Evolutionary conservation across 1,140 invertebrate genomes (phyloP).

Genomic region (Zaprionus taronus): DNA sequence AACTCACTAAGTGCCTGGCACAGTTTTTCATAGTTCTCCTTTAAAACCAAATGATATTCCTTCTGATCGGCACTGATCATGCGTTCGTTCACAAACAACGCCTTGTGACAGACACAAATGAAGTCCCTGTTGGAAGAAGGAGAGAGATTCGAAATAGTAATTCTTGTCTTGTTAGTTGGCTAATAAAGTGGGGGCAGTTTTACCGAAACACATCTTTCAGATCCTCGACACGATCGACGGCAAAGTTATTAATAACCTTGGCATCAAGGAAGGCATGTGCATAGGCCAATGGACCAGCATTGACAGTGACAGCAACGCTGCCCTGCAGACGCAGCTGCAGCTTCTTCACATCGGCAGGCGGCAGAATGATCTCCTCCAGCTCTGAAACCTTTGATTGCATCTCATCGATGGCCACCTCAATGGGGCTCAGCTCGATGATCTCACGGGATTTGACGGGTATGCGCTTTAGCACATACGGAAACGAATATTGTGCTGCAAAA

Average conservation of each 20-base stretch:
- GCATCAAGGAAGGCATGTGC: constrained; percentile 95
- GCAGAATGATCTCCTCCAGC: constrained; percentile 92
- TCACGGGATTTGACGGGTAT: constrained; percentile 90
- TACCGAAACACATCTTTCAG: constrained; percentile 95
- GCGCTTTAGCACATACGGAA: constrained; percentile 96
- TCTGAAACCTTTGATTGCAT: constrained; percentile 94
- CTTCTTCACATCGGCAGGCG: constrained; percentile 93
- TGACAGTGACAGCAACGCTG: constrained; percentile 96
- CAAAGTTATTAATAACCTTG: constrained; percentile 88
- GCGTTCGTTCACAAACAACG: constrained; percentile 93
- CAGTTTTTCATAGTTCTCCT: constrained; percentile 93
- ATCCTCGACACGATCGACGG: constrained; percentile 92
- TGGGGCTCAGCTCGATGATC: constrained; percentile 93
- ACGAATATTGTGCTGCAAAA: constrained; percentile 90
- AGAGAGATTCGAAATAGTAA: constrained; percentile 5
- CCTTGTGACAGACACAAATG: constrained; percentile 93
- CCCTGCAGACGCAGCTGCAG: constrained; percentile 95
- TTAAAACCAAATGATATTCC: constrained; percentile 94
- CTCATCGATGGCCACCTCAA: constrained; percentile 97
- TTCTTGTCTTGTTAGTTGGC: neutral
- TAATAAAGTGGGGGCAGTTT: constrained; percentile 20
- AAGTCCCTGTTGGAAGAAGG: constrained; percentile 90
- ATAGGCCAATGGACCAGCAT: constrained; percentile 97
- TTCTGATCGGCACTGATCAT: constrained; percentile 93
- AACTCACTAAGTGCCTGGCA: constrained; percentile 90